Conservation (phyloP, 1,140 invertebrate species). For the Amphibalanus amphitrite region DNA sequence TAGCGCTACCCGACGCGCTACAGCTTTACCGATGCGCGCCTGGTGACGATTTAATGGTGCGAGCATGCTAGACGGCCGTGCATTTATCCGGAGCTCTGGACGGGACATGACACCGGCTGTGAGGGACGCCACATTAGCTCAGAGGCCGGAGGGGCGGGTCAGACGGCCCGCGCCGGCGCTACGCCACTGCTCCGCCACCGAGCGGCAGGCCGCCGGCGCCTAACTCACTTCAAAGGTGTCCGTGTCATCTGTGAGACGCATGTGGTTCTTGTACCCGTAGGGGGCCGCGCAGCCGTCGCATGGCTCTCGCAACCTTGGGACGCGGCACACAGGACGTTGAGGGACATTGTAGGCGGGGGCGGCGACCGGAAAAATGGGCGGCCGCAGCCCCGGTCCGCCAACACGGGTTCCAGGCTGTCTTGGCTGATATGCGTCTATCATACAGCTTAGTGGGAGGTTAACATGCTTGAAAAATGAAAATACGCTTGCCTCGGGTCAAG, state of each 20-base stretch:
- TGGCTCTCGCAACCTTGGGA: conserved; percentile 32
- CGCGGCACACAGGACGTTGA: background rate
- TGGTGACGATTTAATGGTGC: background rate
- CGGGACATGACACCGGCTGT: background rate
- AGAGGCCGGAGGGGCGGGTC: background rate
- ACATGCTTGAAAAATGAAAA: too few relatives aligned
- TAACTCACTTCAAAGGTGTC: conserved; percentile 21
- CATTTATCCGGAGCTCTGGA: background rate
- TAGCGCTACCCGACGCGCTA: too few relatives aligned
- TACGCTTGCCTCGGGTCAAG: too few relatives aligned
- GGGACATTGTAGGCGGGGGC: too few relatives aligned
- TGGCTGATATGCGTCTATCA: too few relatives aligned
- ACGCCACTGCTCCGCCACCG: background rate
- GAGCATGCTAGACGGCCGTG: background rate
- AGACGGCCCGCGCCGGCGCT: background rate
- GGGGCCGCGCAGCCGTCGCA: conserved; percentile 72
- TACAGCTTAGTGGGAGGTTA: too few relatives aligned
- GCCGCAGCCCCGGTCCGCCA: too few relatives aligned
- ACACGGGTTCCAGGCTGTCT: too few relatives aligned
- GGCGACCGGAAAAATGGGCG: background rate
- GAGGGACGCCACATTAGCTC: background rate
- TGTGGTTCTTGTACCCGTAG: conserved; percentile 84
- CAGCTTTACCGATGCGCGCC: too few relatives aligned
- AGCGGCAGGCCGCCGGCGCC: background rate
- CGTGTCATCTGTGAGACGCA: conserved; percentile 69